Conservation (phyloP, 2,797 vertebrate genomes). For the Alfaro cultratus region DNA sequence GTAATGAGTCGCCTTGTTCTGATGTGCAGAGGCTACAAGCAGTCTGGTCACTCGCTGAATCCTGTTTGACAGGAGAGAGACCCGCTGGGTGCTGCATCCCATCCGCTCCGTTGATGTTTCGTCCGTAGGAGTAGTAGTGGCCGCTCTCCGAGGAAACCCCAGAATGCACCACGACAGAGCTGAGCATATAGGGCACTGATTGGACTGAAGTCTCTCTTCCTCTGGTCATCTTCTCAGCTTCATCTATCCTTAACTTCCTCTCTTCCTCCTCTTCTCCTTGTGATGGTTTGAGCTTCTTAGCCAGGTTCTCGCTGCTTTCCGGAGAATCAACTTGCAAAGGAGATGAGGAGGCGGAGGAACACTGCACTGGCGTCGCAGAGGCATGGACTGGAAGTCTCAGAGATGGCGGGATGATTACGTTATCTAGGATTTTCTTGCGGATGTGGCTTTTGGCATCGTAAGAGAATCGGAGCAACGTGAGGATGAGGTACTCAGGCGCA, state of each 20-base stretch:
- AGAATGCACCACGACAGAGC: constrained; percentile 97
- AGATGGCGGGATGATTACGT: constrained; percentile 89
- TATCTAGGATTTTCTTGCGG: constrained; percentile 95
- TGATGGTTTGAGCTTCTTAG: constrained; percentile 96
- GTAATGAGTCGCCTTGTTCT: constrained; percentile 69
- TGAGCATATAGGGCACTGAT: constrained; percentile 87
- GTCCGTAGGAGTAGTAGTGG: constrained; percentile 97
- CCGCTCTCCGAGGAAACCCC: constrained; percentile 97
- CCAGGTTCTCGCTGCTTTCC: constrained; percentile 91
- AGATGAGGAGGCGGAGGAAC: constrained; percentile 68
- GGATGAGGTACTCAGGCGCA: constrained; percentile 96
- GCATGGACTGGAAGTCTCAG: constrained; percentile 86
- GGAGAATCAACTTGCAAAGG: constrained; percentile 86
- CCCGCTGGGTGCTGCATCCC: constrained; percentile 64
- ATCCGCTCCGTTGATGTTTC: constrained; percentile 84
- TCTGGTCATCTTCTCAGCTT: constrained; percentile 48
- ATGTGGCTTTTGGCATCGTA: constrained; percentile 95
- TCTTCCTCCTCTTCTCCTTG: constrained; percentile 86
- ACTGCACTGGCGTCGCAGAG: constrained; percentile 43
- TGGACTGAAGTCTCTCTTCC: constrained; percentile 62
- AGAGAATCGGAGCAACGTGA: constrained; percentile 95
- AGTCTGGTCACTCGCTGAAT: constrained; percentile 61
- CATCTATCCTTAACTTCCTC: constrained; percentile 63
- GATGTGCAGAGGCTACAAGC: constrained; percentile 64
- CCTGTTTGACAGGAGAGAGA: constrained; percentile 71